Percentiles rank a stretch among this genome's conserved stretches.
These are phyloP conservation scores for Oryzias sinensis DNA, from an alignment of 2,797 vertebrate species.

Conservation along the genomic window DNA sequence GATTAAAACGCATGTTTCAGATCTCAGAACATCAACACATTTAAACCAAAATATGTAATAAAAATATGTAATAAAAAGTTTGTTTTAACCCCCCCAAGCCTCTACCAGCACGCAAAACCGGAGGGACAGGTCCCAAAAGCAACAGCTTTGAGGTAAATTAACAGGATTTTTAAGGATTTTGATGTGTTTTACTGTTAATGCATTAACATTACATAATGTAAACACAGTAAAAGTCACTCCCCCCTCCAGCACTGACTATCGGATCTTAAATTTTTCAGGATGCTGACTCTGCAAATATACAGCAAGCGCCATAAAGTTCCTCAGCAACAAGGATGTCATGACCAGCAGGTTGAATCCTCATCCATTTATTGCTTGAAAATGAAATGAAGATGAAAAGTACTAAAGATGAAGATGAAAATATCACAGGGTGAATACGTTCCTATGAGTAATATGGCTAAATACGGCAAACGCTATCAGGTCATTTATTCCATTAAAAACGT, in stretches of 20 bases:
- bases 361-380: background rate
- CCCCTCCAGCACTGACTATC: background rate
- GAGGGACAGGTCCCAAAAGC: conserved; percentile 19
- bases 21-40: background rate
- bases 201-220: conserved; percentile 7
- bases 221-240: background rate
- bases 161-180: conserved; percentile 6
- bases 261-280: background rate
- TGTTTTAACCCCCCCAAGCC: conserved; percentile 24
- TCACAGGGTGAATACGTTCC: background rate
- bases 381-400: no score
- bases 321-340: background rate
- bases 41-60: background rate
- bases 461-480: background rate
- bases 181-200: background rate
- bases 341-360: background rate
- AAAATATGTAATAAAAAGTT: background rate
- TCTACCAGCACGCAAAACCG: conserved; percentile 49
- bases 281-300: background rate
- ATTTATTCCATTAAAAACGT: background rate
- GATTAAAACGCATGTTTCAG: no score
- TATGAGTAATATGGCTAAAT: background rate
- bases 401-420: no score
- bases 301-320: background rate
- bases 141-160: conserved; percentile 21